phyloP scores from a whole-genome alignment of 1,140 invertebrate genomes.

The Ericerus pela region DNA sequence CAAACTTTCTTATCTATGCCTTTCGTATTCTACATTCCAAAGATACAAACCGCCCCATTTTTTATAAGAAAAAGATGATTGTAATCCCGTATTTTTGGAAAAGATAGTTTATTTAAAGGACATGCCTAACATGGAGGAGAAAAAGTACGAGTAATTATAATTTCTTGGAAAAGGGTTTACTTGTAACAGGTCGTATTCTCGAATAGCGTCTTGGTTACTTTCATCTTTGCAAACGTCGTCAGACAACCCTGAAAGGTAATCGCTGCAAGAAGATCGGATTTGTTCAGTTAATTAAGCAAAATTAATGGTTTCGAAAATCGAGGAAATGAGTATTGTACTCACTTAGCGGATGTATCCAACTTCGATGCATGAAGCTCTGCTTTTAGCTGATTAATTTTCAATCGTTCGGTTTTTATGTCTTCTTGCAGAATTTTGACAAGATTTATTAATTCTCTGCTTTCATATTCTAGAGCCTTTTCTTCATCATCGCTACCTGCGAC shows the following conservation, averaged over 20 bases:
- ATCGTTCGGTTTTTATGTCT: constrained; percentile 2
- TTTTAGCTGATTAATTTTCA: constrained; percentile 4
- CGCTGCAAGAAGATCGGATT: neutral
- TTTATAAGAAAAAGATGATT: too few species aligned
- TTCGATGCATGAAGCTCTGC: neutral
- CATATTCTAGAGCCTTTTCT: neutral
- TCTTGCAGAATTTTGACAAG: neutral
- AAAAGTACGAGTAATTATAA: too few species aligned
- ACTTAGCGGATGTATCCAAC: neutral
- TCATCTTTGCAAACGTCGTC: neutral
- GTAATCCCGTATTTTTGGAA: neutral
- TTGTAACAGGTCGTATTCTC: neutral
- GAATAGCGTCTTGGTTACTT: neutral
- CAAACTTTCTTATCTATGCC: too few species aligned
- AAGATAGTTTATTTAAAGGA: neutral
- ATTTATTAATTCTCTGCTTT: constrained; percentile 1
- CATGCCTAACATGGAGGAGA: too few species aligned
- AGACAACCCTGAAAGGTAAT: neutral
- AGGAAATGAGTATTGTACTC: neutral
- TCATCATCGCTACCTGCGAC: constrained; percentile 7
- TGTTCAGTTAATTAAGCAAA: too few species aligned
- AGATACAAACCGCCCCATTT: too few species aligned
- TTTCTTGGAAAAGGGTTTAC: too few species aligned
- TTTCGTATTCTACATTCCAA: too few species aligned
- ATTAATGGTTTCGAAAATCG: neutral